phyloP scores from a whole-genome alignment of 2,888 invertebrate species.

The Caenorhabditis sp. region DNA sequence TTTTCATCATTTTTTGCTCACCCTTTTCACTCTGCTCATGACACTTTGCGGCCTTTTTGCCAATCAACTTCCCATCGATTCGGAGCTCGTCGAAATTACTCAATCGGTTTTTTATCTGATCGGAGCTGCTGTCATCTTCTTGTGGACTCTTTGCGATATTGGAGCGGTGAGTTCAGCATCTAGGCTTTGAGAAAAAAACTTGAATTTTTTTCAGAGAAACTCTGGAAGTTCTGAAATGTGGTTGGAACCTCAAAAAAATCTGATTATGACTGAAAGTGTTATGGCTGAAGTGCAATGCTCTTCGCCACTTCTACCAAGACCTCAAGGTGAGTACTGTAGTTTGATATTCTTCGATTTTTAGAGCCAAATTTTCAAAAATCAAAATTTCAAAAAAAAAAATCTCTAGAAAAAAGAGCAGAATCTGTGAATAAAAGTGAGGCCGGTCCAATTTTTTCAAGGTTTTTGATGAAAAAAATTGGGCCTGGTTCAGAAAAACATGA shows the following conservation, averaged over 20 bases:
- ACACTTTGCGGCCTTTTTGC: slow-evolving; percentile 28
- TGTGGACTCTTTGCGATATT: slow-evolving; percentile 33
- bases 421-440: too few species aligned
- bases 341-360: background rate
- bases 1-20: slow-evolving; percentile 58
- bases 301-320: slow-evolving; percentile 27
- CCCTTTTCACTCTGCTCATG: slow-evolving; percentile 26
- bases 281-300: slow-evolving; percentile 34
- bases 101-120: slow-evolving; percentile 23
- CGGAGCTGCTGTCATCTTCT: slow-evolving; percentile 24
- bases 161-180: slow-evolving; percentile 13
- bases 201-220: slow-evolving; percentile 8
- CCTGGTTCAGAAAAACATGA: too few species aligned
- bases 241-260: slow-evolving; percentile 43
- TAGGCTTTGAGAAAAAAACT: background rate
- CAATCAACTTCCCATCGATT: slow-evolving; percentile 26
- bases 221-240: slow-evolving; percentile 33
- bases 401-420: too few species aligned
- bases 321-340: background rate
- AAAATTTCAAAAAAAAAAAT: slow-evolving; percentile 2
- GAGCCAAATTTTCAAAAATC: background rate
- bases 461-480: too few species aligned
- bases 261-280: slow-evolving; percentile 34
- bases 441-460: too few species aligned
- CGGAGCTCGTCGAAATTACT: slow-evolving; percentile 15